Conservation (phyloP, 1,140 invertebrate species). For the Carposina sasakii region DNA sequence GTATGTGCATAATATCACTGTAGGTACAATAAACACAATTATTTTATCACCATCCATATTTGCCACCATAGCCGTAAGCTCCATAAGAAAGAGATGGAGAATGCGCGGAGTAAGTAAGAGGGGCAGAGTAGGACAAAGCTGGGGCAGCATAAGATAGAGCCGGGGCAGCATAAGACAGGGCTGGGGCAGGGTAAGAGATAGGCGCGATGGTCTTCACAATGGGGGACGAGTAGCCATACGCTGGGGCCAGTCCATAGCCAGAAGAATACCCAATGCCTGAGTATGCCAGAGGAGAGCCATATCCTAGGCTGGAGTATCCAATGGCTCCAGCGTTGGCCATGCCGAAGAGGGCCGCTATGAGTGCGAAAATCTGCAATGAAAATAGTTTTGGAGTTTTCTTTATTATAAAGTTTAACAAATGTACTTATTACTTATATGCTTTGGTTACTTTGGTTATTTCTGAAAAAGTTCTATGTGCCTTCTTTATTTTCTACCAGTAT, state of each 20-base stretch:
- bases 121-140: background rate
- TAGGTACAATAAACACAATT: no score
- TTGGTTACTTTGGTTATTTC: no score
- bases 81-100: background rate
- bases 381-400: no score
- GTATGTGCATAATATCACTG: no score
- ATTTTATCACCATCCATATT: conserved; percentile 1
- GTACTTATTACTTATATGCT: no score
- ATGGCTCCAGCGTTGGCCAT: conserved; percentile 19
- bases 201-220: no score
- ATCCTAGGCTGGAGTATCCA: background rate
- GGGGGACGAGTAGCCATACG: background rate
- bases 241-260: no score
- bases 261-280: no score
- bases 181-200: background rate
- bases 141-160: background rate
- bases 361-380: conserved; percentile 22
- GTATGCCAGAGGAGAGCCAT: background rate
- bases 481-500: no score
- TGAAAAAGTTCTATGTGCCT: no score
- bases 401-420: no score
- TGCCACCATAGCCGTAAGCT: background rate
- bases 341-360: conserved; percentile 27
- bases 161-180: background rate
- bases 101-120: background rate